These are phyloP conservation scores for Lapara coniferarum DNA, from an alignment of 2,888 invertebrate species.

Conservation along the genomic window DNA sequence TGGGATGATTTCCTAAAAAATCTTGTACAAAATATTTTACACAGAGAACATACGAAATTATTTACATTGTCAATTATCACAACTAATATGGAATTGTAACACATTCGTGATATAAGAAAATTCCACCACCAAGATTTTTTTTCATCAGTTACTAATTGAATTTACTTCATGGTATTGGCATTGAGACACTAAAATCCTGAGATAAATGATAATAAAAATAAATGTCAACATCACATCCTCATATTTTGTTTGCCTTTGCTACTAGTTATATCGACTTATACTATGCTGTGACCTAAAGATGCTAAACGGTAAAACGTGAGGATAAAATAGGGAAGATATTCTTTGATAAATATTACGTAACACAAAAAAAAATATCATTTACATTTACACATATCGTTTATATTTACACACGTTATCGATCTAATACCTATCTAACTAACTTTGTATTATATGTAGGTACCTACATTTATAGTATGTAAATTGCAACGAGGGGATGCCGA, in stretches of 20 bases:
- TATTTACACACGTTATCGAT: too few relatives aligned
- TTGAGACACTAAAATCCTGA: conserved; percentile 61
- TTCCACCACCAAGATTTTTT: conserved; percentile 31
- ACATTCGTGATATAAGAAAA: conserved; percentile 32
- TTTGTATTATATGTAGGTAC: too few relatives aligned
- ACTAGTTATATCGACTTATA: conserved; percentile 8
- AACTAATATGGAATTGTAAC: conserved; percentile 30
- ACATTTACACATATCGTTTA: too few relatives aligned
- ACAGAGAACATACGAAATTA: not conserved
- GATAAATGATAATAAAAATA: conserved; percentile 41
- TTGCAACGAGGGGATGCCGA: too few relatives aligned
- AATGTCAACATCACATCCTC: conserved; percentile 40
- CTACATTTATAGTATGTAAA: too few relatives aligned
- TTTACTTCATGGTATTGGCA: conserved; percentile 43
- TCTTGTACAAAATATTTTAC: not conserved
- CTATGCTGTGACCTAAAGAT: conserved; percentile 39
- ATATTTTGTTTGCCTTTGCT: conserved; percentile 35
- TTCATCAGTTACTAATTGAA: conserved; percentile 29
- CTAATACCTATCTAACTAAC: too few relatives aligned
- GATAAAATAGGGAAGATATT: not conserved
- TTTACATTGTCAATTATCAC: conserved; percentile 13
- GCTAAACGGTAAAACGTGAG: conserved; percentile 48
- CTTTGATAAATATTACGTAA: not conserved
- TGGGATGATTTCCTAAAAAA: not conserved
- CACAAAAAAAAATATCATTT: not conserved